Evolutionary conservation across 30 jellyfish, hydroid and myxozoan genomes (phyloP).

Genomic region (Aurelia sp.): DNA sequence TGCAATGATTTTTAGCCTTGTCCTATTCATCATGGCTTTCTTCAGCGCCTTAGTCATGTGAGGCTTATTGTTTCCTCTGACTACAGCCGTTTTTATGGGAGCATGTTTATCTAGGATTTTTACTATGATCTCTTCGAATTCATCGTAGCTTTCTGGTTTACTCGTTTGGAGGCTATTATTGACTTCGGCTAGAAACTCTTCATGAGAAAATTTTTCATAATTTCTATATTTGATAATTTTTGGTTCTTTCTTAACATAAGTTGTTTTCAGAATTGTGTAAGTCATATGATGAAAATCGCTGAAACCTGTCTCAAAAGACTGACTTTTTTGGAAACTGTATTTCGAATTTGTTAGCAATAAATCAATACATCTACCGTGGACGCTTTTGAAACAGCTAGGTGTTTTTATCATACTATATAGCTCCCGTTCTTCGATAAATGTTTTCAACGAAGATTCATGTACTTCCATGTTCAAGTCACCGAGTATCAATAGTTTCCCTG

Average conservation of each 20-base stretch:
- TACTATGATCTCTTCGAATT: background rate
- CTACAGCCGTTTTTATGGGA: no score
- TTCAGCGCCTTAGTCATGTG: no score
- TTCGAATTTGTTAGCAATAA: background rate
- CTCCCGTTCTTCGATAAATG: background rate
- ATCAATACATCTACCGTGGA: background rate
- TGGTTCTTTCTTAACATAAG: no score
- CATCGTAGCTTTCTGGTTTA: background rate
- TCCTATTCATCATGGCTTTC: no score
- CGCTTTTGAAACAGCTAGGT: background rate
- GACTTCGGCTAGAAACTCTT: constrained; percentile 2
- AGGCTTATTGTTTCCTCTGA: no score
- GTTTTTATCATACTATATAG: background rate
- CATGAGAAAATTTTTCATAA: background rate
- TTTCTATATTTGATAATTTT: no score
- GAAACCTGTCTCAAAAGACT: no score
- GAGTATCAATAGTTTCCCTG: constrained; percentile 22
- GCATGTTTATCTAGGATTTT: constrained; percentile 2
- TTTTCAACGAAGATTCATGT: background rate
- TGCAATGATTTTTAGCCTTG: no score
- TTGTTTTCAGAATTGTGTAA: no score
- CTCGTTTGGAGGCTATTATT: constrained; percentile 3
- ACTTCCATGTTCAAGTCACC: constrained; percentile 34
- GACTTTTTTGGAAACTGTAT: background rate
- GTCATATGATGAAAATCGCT: no score